Evolutionary conservation across 2,113 vertebrate species (phyloP).

Genomic region (cattle (Bos taurus)): ARS-UCD2.0 NC_037335.1:59921001-59921500

Average conservation of each 20-base stretch:
- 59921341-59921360: neutral
- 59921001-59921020: slow-evolving; percentile 66
- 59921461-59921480: neutral
- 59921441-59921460: neutral
- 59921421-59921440: neutral
- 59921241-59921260: slow-evolving; percentile 94
- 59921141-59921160: slow-evolving; percentile 80
- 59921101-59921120: slow-evolving; percentile 34
- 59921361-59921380: neutral
- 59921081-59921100: slow-evolving; percentile 41
- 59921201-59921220: slow-evolving; percentile 89
- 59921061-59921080: slow-evolving; percentile 42
- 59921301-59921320: neutral
- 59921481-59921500: neutral
- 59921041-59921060: slow-evolving; percentile 70
- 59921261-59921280: slow-evolving; percentile 88
- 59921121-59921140: slow-evolving; percentile 71
- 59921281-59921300: neutral
- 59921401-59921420: neutral
- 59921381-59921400: neutral
- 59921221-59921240: slow-evolving; percentile 85
- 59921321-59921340: neutral
- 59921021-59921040: slow-evolving; percentile 80
- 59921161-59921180: slow-evolving; percentile 84
- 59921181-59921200: slow-evolving; percentile 88